Percentiles rank a stretch among this genome's conserved stretches.
phyloP scores from a whole-genome alignment of 2,888 invertebrate species.

The Himalopsyche kuldschensis region DNA sequence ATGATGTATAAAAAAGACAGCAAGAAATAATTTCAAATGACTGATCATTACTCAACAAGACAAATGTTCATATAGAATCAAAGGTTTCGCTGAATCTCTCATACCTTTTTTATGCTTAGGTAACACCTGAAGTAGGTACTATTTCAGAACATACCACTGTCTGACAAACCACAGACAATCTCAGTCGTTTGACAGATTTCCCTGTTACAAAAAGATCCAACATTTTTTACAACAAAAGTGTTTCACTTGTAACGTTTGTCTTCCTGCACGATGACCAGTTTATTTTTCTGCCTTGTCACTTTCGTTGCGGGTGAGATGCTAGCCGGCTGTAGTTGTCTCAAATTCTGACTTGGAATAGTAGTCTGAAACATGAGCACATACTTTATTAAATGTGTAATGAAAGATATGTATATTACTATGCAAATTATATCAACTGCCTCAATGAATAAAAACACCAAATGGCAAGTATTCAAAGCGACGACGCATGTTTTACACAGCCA shows the following conservation, averaged over 20 bases:
- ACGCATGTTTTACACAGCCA: too few relatives aligned
- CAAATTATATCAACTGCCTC: neutral
- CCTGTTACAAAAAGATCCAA: neutral
- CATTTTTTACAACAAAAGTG: neutral
- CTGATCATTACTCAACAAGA: too few relatives aligned
- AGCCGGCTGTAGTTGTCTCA: constrained; percentile 68
- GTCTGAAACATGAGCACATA: constrained; percentile 46
- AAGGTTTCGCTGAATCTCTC: too few relatives aligned
- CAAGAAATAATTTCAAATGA: too few relatives aligned
- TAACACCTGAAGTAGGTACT: too few relatives aligned
- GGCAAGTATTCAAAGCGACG: too few relatives aligned
- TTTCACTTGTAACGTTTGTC: constrained; percentile 48
- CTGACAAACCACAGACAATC: neutral
- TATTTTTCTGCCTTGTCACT: constrained; percentile 81
- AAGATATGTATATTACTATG: neutral
- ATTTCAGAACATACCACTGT: too few relatives aligned
- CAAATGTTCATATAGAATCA: too few relatives aligned
- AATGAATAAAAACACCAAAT: too few relatives aligned
- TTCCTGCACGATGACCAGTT: constrained; percentile 76
- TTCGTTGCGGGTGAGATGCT: constrained; percentile 69
- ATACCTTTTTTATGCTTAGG: too few relatives aligned
- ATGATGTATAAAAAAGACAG: too few relatives aligned
- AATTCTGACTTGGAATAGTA: constrained; percentile 67
- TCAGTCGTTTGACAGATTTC: neutral
- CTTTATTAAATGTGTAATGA: neutral